phyloP scores from a whole-genome alignment of 35 echinoderm and acorn worm genomes.

The Anneissia japonica region DNA sequence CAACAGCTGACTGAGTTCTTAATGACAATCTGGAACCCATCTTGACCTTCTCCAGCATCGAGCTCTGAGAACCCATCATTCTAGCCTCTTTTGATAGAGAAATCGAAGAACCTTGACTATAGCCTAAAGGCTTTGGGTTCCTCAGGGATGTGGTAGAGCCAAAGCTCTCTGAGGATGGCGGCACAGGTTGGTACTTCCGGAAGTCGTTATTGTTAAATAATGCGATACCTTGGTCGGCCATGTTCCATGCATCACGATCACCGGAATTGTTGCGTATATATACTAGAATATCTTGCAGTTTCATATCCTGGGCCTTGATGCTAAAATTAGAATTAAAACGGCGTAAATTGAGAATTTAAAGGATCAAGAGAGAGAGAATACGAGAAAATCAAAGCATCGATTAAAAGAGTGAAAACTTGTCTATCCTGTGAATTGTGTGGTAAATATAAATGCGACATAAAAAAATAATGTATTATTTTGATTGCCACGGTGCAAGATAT shows the following conservation, averaged over 20 bases:
- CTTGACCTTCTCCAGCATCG: not conserved
- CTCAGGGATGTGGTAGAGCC: slow-evolving; percentile 35
- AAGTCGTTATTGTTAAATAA: slow-evolving; percentile 45
- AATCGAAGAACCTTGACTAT: not conserved
- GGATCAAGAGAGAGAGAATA: too few relatives aligned
- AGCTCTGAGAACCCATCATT: not conserved
- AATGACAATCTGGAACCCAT: not conserved
- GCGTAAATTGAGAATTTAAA: too few relatives aligned
- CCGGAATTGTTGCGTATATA: slow-evolving; percentile 57
- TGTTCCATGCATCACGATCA: slow-evolving; percentile 90
- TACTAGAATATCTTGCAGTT: slow-evolving; percentile 55
- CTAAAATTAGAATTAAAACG: too few relatives aligned
- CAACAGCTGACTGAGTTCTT: not conserved
- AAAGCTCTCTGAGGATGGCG: slow-evolving; percentile 31
- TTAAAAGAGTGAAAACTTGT: too few relatives aligned
- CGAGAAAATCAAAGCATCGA: too few relatives aligned
- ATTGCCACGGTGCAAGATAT: too few relatives aligned
- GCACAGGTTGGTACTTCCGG: slow-evolving; percentile 13
- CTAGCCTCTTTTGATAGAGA: not conserved
- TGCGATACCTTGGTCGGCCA: slow-evolving; percentile 82
- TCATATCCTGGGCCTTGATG: slow-evolving; percentile 62
- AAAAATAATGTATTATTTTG: too few relatives aligned
- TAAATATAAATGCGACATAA: too few relatives aligned
- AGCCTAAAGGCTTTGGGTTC: not conserved
- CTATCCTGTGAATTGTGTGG: too few relatives aligned